These are phyloP conservation scores for Artemia sinica DNA, from an alignment of 2,888 invertebrate species.

Conservation along the genomic window DNA sequence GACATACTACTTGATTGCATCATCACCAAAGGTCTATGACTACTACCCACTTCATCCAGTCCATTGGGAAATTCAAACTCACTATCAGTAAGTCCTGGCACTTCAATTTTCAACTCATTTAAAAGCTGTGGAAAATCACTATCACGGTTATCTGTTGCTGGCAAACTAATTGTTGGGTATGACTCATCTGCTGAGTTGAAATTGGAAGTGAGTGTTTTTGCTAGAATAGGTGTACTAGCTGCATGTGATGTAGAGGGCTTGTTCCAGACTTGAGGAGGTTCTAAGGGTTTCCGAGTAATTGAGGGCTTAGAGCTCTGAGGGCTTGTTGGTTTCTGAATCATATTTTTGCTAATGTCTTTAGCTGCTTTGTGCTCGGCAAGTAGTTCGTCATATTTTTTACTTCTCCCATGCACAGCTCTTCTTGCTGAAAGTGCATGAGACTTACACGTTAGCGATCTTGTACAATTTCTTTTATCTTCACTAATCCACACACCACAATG, in stretches of 20 bases:
- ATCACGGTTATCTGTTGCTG: slow-evolving; percentile 5
- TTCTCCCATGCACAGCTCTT: slow-evolving; percentile 49
- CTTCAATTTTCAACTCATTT: slow-evolving; percentile 11
- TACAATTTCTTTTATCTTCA: slow-evolving; percentile 53
- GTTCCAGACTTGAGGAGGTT: neutral
- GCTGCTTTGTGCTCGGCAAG: slow-evolving; percentile 52
- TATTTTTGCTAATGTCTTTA: slow-evolving; percentile 34
- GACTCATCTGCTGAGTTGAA: neutral
- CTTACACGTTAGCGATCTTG: slow-evolving; percentile 52
- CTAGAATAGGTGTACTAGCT: neutral
- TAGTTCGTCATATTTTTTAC: slow-evolving; percentile 54
- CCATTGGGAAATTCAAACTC: neutral
- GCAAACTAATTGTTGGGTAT: neutral
- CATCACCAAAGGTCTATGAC: neutral
- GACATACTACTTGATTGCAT: neutral
- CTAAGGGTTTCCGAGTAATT: neutral
- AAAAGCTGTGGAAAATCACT: slow-evolving; percentile 10
- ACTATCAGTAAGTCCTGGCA: neutral
- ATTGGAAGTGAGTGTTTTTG: neutral
- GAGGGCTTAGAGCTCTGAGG: neutral
- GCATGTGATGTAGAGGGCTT: neutral
- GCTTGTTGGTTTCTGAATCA: slow-evolving; percentile 1
- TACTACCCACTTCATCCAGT: neutral
- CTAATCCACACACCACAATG: slow-evolving; percentile 56
- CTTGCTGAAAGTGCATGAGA: slow-evolving; percentile 44